Percentiles rank a stretch among this genome's conserved stretches.
These are phyloP conservation scores for Uloborus diversus DNA, from an alignment of 1,140 invertebrate species.

Conservation along the genomic window DNA sequence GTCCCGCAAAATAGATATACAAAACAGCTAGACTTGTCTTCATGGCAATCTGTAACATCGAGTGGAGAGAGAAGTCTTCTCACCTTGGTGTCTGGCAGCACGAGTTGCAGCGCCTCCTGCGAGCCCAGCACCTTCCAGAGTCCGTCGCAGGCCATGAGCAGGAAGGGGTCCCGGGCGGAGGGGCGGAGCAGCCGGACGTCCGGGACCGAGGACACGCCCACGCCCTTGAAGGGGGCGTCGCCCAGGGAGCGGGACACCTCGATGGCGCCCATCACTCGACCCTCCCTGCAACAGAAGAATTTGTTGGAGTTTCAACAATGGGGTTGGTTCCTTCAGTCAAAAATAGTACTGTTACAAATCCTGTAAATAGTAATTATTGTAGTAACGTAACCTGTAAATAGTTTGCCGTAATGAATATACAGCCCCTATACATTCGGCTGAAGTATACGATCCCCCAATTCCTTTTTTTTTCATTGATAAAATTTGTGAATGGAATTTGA, in stretches of 20 bases:
- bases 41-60: background rate
- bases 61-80: background rate
- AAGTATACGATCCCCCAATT: too few species aligned
- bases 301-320: too few species aligned
- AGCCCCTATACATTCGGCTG: too few species aligned
- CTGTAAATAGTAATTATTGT: too few species aligned
- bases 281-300: conserved; percentile 65
- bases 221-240: conserved; percentile 68
- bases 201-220: conserved; percentile 67
- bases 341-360: too few species aligned
- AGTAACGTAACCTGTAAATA: too few species aligned
- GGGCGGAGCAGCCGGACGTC: conserved; percentile 68
- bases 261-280: conserved; percentile 68
- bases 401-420: too few species aligned
- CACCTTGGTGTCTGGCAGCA: conserved; percentile 63
- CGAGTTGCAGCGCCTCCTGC: conserved; percentile 65
- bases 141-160: conserved; percentile 68
- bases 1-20: background rate
- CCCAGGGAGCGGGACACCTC: conserved; percentile 70
- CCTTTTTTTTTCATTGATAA: too few species aligned
- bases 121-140: conserved; percentile 68
- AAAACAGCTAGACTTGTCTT: background rate
- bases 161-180: conserved; percentile 64
- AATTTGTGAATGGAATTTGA: too few species aligned
- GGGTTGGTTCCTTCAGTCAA: too few species aligned